A percentile compares a stretch with the other conserved stretches of the same genome.
These are phyloP conservation scores for Drosophila maculinotata DNA, from an alignment of 2,888 invertebrate species.

Conservation along the genomic window DNA sequence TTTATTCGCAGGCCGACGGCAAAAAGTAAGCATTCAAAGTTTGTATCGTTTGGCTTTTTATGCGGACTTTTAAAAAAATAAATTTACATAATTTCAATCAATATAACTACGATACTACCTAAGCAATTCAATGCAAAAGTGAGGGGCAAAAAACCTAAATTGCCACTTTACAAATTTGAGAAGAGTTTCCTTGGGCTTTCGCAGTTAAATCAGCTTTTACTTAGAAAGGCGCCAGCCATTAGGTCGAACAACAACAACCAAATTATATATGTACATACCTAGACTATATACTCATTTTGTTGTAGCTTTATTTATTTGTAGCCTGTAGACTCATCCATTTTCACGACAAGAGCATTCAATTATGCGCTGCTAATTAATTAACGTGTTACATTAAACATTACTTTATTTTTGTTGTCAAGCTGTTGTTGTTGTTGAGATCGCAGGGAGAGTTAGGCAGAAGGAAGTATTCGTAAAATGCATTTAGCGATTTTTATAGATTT, in stretches of 20 bases:
- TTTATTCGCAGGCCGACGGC: slow-evolving; percentile 1
- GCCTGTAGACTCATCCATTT: slow-evolving; percentile 12
- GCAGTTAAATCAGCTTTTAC: slow-evolving; percentile 31
- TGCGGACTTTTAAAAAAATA: not conserved
- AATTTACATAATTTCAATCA: slow-evolving; percentile 18
- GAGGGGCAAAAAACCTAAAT: slow-evolving; percentile 17
- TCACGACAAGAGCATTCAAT: slow-evolving; percentile 21
- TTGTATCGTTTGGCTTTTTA: not conserved
- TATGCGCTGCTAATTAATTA: slow-evolving; percentile 66
- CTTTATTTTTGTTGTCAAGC: slow-evolving; percentile 33
- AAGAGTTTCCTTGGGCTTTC: slow-evolving; percentile 21
- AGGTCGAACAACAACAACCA: slow-evolving; percentile 2
- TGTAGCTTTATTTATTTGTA: not conserved
- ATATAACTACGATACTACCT: not conserved
- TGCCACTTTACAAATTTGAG: slow-evolving; percentile 13
- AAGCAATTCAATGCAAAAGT: slow-evolving; percentile 24
- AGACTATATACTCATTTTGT: not conserved
- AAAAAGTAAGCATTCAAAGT: not conserved
- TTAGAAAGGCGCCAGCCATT: slow-evolving; percentile 40
- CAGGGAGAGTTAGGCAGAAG: slow-evolving; percentile 25
- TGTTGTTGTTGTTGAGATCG: slow-evolving; percentile 8
- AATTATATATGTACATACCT: slow-evolving; percentile 4
- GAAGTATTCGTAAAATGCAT: slow-evolving; percentile 70
- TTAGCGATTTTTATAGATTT: slow-evolving; percentile 77
- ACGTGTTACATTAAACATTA: slow-evolving; percentile 68